phyloP scores from a whole-genome alignment of 2,113 vertebrate genomes.

The Lucifuga dentata region DNA sequence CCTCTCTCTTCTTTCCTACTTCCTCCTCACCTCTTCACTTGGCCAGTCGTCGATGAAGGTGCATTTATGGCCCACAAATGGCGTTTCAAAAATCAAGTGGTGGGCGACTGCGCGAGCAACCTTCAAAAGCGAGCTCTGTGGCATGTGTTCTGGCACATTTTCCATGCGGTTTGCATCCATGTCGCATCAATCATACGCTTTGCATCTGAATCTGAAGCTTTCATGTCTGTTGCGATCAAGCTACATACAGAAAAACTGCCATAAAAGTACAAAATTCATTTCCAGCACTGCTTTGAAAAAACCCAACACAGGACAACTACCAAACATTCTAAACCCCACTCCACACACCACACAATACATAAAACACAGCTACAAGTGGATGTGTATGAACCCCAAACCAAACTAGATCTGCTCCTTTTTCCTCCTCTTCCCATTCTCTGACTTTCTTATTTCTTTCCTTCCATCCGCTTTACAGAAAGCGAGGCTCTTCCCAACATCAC shows the following conservation, averaged over 20 bases:
- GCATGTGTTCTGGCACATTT: too few relatives aligned
- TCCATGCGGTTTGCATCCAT: too few relatives aligned
- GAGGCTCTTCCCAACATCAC: conserved; percentile 63
- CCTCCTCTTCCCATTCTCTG: conserved; percentile 26
- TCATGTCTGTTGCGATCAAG: not conserved
- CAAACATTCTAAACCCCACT: conserved; percentile 36
- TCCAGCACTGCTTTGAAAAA: not conserved
- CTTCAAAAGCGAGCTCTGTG: too few relatives aligned
- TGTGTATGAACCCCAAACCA: conserved; percentile 16
- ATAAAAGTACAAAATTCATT: not conserved
- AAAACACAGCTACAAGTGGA: not conserved
- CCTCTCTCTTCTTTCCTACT: too few relatives aligned
- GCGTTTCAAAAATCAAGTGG: too few relatives aligned
- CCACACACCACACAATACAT: too few relatives aligned
- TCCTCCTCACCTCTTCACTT: too few relatives aligned
- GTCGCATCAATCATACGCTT: too few relatives aligned
- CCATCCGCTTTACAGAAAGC: conserved; percentile 20
- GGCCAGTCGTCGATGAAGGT: too few relatives aligned
- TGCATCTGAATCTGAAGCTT: too few relatives aligned
- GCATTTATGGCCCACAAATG: too few relatives aligned
- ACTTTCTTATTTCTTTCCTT: conserved; percentile 68
- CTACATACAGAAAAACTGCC: not conserved
- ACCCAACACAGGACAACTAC: not conserved
- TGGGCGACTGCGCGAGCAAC: too few relatives aligned
- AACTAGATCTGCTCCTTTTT: conserved; percentile 15